Evolutionary conservation across 2,888 invertebrate genomes (phyloP).

Genomic region (Torymus aiolomorphi): DNA sequence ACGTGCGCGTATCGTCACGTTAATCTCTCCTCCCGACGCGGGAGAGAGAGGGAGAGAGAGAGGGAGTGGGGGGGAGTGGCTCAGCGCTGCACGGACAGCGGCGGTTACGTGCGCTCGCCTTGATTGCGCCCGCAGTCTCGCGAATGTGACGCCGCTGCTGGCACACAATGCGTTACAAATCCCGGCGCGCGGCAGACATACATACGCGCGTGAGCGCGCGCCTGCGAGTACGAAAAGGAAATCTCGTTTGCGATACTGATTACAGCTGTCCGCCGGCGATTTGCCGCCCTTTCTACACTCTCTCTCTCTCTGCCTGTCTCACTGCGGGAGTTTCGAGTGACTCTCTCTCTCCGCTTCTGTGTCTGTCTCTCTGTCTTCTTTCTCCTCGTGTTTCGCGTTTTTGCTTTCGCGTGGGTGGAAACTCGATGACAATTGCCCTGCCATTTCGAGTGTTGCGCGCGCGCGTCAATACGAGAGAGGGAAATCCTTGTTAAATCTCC

Average conservation of each 20-base stretch:
- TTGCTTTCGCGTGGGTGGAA: background rate
- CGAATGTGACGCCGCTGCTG: too few species aligned
- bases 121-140: too few species aligned
- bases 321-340: background rate
- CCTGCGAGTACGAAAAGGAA: constrained; percentile 1
- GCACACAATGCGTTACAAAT: too few species aligned
- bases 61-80: too few species aligned
- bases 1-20: too few species aligned
- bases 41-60: too few species aligned
- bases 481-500: constrained; percentile 2
- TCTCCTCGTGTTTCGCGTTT: background rate
- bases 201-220: background rate
- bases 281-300: background rate
- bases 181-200: too few species aligned
- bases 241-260: constrained; percentile 44
- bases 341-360: background rate
- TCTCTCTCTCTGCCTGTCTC: too few species aligned
- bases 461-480: background rate
- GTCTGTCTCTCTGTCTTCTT: too few species aligned
- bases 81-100: too few species aligned
- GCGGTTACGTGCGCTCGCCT: too few species aligned
- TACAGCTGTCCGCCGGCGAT: constrained; percentile 19
- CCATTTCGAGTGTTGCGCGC: constrained; percentile 2
- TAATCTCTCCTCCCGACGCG: too few species aligned
- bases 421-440: constrained; percentile 25